A percentile compares a stretch with the other conserved stretches of the same genome.
Conservation (phyloP, 2,888 invertebrate species). For the Spodoptera picta region DNA sequence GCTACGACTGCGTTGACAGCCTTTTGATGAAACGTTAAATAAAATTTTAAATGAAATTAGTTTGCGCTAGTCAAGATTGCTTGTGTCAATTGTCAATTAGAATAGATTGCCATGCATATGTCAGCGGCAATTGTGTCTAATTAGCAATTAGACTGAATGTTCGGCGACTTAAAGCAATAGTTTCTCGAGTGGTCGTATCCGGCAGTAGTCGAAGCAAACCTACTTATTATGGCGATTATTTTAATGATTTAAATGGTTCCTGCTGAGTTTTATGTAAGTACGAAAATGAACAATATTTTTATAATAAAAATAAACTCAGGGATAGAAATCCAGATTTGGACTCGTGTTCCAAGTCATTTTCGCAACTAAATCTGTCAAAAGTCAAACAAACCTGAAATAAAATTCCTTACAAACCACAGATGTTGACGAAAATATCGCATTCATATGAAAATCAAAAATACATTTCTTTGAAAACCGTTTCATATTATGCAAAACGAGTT, state of each 20-base stretch:
- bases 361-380: no score
- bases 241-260: conserved; percentile 16
- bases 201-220: conserved; percentile 45
- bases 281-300: no score
- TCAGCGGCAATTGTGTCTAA: conserved; percentile 20
- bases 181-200: conserved; percentile 41
- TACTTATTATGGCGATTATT: conserved; percentile 18
- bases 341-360: no score
- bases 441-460: conserved; percentile 22
- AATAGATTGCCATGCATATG: conserved; percentile 33
- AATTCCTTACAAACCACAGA: conserved; percentile 2
- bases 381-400: no score
- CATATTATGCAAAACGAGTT: conserved; percentile 16
- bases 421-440: conserved; percentile 17
- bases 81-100: conserved; percentile 28
- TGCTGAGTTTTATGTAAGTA: no score
- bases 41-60: conserved; percentile 11
- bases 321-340: no score
- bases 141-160: conserved; percentile 37
- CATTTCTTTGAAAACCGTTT: conserved; percentile 21
- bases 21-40: conserved; percentile 11
- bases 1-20: no score
- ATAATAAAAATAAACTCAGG: no score
- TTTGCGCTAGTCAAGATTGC: conserved; percentile 16
- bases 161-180: conserved; percentile 25